Evolutionary conservation across 2,113 vertebrate genomes (phyloP).

Genomic region (Epinephelus cyanopodus): DNA sequence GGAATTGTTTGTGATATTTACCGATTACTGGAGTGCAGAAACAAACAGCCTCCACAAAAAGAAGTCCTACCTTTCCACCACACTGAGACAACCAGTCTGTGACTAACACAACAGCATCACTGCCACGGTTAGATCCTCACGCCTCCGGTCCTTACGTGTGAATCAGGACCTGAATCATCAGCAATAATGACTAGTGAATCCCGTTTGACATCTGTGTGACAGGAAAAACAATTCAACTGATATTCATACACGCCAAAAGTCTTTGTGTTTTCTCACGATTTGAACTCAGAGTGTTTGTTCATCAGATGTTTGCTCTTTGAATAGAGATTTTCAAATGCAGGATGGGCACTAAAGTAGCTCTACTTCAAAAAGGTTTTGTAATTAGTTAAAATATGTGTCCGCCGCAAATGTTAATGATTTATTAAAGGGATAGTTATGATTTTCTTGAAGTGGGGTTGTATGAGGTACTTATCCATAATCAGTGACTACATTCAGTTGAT

Average conservation of each 20-base stretch:
- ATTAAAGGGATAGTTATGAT: background rate
- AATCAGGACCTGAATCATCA: constrained; percentile 76
- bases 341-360: background rate
- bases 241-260: constrained; percentile 3
- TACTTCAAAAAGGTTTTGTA: background rate
- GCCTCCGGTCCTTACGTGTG: constrained; percentile 56
- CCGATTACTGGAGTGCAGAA: background rate
- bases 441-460: too few relatives aligned
- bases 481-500: too few relatives aligned
- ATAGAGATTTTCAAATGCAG: background rate
- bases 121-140: constrained; percentile 48
- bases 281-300: constrained; percentile 1
- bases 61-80: constrained; percentile 38
- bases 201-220: constrained; percentile 53
- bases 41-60: constrained; percentile 43
- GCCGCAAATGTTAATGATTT: background rate
- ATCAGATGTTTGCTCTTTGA: constrained; percentile 4
- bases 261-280: constrained; percentile 15
- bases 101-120: constrained; percentile 68
- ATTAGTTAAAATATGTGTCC: background rate
- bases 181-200: constrained; percentile 57
- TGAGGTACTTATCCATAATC: too few relatives aligned
- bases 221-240: constrained; percentile 47
- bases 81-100: constrained; percentile 44
- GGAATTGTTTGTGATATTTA: constrained; percentile 28